phyloP scores from a whole-genome alignment of 2,888 invertebrate species.

The Smittia aterrima region DNA sequence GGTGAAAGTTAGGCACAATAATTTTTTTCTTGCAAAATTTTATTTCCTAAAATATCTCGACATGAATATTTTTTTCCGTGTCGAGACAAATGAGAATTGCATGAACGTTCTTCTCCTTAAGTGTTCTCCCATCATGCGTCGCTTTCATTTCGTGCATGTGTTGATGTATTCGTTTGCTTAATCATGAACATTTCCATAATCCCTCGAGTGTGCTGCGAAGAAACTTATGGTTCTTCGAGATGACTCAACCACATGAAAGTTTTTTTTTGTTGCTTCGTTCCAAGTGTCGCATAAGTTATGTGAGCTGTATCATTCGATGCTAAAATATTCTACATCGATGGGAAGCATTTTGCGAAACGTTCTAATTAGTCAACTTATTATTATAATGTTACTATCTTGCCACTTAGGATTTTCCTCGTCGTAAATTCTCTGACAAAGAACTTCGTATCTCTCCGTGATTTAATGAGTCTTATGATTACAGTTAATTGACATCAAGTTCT shows the following conservation, averaged over 20 bases:
- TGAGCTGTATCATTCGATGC: background rate
- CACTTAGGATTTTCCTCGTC: background rate
- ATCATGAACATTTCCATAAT: background rate
- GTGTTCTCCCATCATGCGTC: too few species aligned
- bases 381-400: background rate
- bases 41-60: too few species aligned
- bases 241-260: background rate
- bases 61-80: too few species aligned
- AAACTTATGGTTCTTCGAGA: constrained; percentile 10
- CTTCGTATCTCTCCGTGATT: background rate
- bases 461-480: constrained; percentile 27
- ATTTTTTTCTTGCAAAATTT: too few species aligned
- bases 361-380: constrained; percentile 1
- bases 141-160: background rate
- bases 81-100: background rate
- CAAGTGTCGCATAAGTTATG: background rate
- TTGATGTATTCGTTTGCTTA: background rate
- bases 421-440: background rate
- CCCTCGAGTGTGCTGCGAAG: background rate
- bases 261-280: background rate
- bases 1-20: too few species aligned
- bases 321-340: too few species aligned
- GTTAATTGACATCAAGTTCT: constrained; percentile 22
- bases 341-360: background rate
- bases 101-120: too few species aligned